Evolutionary conservation across 2,888 invertebrate species (phyloP), one percentile per base, ranked within the genome.

Genomic region (Dastarcus helophoroides): DNA sequence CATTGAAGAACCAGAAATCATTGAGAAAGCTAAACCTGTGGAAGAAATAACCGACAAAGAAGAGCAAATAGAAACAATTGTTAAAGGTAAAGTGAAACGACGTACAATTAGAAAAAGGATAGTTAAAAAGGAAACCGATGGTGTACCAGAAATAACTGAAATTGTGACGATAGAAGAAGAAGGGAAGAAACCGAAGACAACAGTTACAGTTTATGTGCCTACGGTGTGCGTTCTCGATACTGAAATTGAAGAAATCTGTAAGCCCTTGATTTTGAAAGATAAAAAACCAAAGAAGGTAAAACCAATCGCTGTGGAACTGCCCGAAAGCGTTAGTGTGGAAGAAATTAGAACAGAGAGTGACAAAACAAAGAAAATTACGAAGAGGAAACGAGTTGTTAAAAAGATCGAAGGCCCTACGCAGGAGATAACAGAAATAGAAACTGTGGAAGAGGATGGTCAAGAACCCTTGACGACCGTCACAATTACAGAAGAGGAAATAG

Each of bases 71-170:
- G 44, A 60, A 40, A 54, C 48, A 1, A 41, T 41, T 5, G 39
- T 27, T 32, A 36, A 29, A 36, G 40, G 2, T 33, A 32, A 38
- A 15, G 37, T 39, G 15, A 48, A 46, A 17, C 47, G 45, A 37
- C 42, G 37, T 31, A 39, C 46, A 4, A 38, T 45, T 26, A 45
- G 37, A 26, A 61, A 54, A 30, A 53, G 54, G 4, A 59, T 56
- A 30, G 50, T 60, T 1, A 58, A 57, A 36, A 60, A 59, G 27
- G 55, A 50, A 7, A 53, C 50, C 21, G 61, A 56, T 3, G 48
- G 47, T 12, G 55, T 54, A 30, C 39, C 62, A 31, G 52, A 61
- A 48, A 46, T 48, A 0, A 58, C 60, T 26, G 58, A 64, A 49
- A 58, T 61, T 33, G 44, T 48, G 14, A 44, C 48, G 8, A 15